Base-by-base conservation (phyloP, 2,888 invertebrate species). In the Sarcophaga rosellei region DNA sequence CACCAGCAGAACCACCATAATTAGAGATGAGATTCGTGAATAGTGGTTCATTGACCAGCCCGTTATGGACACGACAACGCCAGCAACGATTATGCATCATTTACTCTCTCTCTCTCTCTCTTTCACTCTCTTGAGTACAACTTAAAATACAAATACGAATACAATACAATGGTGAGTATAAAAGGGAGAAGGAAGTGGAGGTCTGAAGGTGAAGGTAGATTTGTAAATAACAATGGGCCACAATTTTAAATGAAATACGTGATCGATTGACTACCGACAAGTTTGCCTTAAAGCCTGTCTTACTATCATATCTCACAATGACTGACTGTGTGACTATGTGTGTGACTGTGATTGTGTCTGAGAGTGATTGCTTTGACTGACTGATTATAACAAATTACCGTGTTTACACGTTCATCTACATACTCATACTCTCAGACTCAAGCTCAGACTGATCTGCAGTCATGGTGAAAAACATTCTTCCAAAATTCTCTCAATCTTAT, bases 241-340 rank as follows among this genome's bases (percentile, higher is more conserved):
- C 62, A 63, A 84, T 79, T 53, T 15, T 82, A 82, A 85, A 77
- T 81, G 77, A 85, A 85, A 85, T 85, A 91, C 91, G 92, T 92
- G 91, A 91, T 91, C 92, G 90, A 91, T 91, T 89, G 91, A 91
- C 91, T 91, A 90, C 91, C 89, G 90, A 86, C 88, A 82, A 80
- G 25, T 86, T 82, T 79, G 82, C 76, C 80, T 80, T 85, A 83
- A 86, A 83, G 80, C 80, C 86, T 82, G 53, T 15, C 62, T 53
- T 17, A 76, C 44, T 23, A 70, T 69, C 17, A 68, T 73, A 87
- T 81, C 86, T 86, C 17, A 35, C 35, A 17, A 44, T 66, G 17
- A 4, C 66, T 66, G 35, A 17, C 61, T 12, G 10, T 3, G 23
- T 25, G 25, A 35, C 25, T 25, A 6, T 6, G 6, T 35, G 2